Evolutionary conservation across 2,113 vertebrate species (phyloP), one percentile per base, ranked within the genome.

Genomic region (Triplophysa dalaica): DNA sequence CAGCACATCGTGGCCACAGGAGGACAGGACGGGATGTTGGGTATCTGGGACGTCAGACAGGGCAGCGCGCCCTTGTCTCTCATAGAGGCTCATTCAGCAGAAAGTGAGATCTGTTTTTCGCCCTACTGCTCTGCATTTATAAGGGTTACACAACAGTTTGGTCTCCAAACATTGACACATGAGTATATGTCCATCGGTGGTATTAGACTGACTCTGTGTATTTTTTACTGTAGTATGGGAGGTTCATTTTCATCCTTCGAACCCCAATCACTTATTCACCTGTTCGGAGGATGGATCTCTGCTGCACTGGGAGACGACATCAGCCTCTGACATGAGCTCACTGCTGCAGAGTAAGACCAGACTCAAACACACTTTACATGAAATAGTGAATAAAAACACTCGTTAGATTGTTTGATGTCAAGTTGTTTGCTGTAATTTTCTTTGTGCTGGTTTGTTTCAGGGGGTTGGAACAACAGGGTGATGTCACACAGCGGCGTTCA

Each of bases 221-320:
- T 65, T 0, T 79, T 73, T 77, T 43, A 85, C 63, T 33, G 11
- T 65, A 99, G 98, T 99, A 94, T 99, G 98, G 97, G 97, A 99
- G 86, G 95, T 98, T 77, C 96, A 95, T 85, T 99, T 99, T 87
- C 98, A 99, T 85, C 96, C 97, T 0, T 95, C 96, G 43, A 96
- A 96, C 77, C 97, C 98, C 0, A 96, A 99, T 85, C 97, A 99
- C 82, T 89, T 99, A 77, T 99, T 99, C 88, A 96, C 97, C 0
- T 99, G 97, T 87, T 99, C 98, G 73, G 97, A 99, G 87, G 98
- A 99, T 69, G 98, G 98, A 13, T 97, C 98, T 38, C 90, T 99
- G 73, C 95, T 98, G 89, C 97, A 99, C 22, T 99, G 98, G 97
- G 95, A 97, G 87, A 93, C 93, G n/a, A 94, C 95, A 8, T 83